Base-by-base conservation (phyloP, 2,888 invertebrate genomes). In the Nasonovia ribisnigri region DNA sequence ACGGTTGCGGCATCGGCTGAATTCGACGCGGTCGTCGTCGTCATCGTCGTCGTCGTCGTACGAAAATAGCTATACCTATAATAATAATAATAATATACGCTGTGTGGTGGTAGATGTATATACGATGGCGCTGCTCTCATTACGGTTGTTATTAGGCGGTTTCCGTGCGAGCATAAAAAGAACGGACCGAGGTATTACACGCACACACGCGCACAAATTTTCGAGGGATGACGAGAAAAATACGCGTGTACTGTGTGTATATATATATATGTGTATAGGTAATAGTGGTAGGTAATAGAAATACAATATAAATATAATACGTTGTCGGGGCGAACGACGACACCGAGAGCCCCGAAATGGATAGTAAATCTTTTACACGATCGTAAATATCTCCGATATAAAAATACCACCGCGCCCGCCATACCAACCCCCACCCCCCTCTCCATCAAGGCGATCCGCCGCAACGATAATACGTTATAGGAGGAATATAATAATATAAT, bases 321-420 rank as follows among this genome's bases (percentile, higher is more conserved):
- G 43, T 29, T 54, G 60, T 54, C 60, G 57, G 89, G 93, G 89
- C n/a, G 92, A 86, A 86, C 86, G 92, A 84, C 88, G 43, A 54
- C 92, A 84, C 67, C 46, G 77, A 84, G 67, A 51, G 57, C 4
- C 60, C 92, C 89, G 84, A 90, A 90, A 86, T 46, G 48, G 84
- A 90, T 36, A 90, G 93, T 93, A 93, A 93, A 93, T 93, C 93
- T 93, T 93, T 93, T 93, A 93, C 93, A 93, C 93, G 93, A 84
- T 93, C 93, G 90, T 93, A 93, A 93, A 93, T 90, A 93, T 93
- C 90, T 20, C 90, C 90, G 89, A 84, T 90, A 90, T 93, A 93
- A 93, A 93, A 93, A 93, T 77, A 77, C 48, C 90, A 8, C 84
- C 89, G 77, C 88, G 54, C 54, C 46, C 54, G 77, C 42, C 20